Percentiles rank a stretch among this genome's conserved stretches.
Evolutionary conservation across 2,888 invertebrate species (phyloP).

Genomic region (Gortyna flavago): DNA sequence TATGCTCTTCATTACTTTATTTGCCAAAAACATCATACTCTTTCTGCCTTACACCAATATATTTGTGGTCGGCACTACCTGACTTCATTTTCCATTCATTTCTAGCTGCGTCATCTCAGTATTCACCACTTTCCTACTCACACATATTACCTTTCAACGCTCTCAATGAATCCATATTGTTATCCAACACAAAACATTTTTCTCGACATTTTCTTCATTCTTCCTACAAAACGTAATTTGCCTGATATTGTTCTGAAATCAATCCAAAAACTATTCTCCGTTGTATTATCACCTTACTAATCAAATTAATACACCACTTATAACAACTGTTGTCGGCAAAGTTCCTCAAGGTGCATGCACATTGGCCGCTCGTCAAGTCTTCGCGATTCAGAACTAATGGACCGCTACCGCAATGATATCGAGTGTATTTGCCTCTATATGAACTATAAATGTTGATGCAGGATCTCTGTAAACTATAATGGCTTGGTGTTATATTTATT

Average conservation of each 20-base stretch:
- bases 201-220: not conserved
- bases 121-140: not conserved
- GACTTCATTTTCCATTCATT: not conserved
- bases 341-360: slow-evolving; percentile 37
- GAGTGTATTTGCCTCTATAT: slow-evolving; percentile 65
- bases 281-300: slow-evolving; percentile 6
- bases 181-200: not conserved
- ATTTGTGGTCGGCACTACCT: no score
- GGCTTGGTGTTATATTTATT: not conserved
- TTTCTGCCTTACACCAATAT: not conserved
- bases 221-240: not conserved
- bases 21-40: not conserved
- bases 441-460: slow-evolving; percentile 64
- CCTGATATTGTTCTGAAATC: not conserved
- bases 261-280: not conserved
- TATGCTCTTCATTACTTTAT: not conserved
- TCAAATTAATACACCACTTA: slow-evolving; percentile 33
- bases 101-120: not conserved
- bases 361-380: slow-evolving; percentile 63
- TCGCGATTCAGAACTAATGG: slow-evolving; percentile 67
- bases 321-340: slow-evolving; percentile 31
- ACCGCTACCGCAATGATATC: slow-evolving; percentile 65
- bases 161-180: not conserved
- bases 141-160: not conserved
- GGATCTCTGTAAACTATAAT: slow-evolving; percentile 1